These are phyloP conservation scores for Didymodactylos carnosus DNA, from an alignment of 2,888 invertebrate species.

Conservation along the genomic window DNA sequence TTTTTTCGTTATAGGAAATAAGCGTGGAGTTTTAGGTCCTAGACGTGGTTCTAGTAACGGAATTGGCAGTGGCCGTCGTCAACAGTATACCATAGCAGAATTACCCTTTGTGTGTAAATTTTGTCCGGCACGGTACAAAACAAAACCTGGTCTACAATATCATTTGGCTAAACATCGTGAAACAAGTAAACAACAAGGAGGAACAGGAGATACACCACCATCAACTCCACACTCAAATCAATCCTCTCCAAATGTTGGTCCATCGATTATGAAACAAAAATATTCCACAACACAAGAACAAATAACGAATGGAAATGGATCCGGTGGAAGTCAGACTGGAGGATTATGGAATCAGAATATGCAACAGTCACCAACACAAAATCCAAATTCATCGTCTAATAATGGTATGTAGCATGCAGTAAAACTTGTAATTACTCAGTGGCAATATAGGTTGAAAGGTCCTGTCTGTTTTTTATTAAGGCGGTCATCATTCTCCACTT, in stretches of 20 bases:
- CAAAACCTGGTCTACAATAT: slow-evolving; percentile 11
- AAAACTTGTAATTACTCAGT: no score
- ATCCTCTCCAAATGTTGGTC: slow-evolving; percentile 16
- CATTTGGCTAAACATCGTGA: slow-evolving; percentile 3
- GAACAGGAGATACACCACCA: not conserved
- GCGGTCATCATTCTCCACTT: not conserved
- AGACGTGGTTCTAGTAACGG: not conserved
- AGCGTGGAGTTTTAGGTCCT: no score
- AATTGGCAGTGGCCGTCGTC: not conserved
- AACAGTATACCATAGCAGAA: not conserved
- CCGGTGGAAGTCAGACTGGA: no score
- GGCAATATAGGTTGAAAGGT: no score
- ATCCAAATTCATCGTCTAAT: no score
- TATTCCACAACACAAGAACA: no score
- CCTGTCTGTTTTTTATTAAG: not conserved
- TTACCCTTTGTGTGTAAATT: not conserved
- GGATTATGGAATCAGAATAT: no score
- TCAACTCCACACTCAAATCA: not conserved
- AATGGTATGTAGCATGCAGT: no score
- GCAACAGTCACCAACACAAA: no score
- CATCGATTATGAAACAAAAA: slow-evolving; percentile 10
- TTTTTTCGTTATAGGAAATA: no score
- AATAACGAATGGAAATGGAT: no score
- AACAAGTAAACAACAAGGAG: not conserved
- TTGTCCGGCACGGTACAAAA: slow-evolving; percentile 11